phyloP scores from a whole-genome alignment of 2,113 vertebrate genomes.

The Sciurus niger region DNA sequence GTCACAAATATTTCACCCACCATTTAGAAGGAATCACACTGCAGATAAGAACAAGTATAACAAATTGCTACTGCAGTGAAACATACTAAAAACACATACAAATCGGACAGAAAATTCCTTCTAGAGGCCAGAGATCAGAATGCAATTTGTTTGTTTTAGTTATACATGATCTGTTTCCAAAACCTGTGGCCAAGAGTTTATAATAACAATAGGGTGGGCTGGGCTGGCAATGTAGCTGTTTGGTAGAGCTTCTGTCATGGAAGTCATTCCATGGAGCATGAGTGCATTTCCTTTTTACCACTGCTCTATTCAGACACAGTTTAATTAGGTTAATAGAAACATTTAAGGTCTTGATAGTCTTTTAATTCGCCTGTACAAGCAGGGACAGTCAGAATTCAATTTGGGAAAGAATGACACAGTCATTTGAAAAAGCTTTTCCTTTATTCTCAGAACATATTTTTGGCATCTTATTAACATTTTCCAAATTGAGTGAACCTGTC shows the following conservation, averaged over 20 bases:
- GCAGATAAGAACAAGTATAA: neutral
- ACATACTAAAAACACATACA: conserved; percentile 15
- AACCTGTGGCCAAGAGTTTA: neutral
- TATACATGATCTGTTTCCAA: conserved; percentile 7
- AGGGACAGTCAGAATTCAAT: conserved; percentile 73
- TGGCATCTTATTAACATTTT: conserved; percentile 77
- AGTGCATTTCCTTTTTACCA: conserved; percentile 50
- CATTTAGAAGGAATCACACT: conserved; percentile 33
- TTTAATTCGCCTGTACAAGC: conserved; percentile 77
- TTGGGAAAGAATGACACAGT: conserved; percentile 9
- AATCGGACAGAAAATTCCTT: neutral
- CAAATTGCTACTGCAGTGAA: conserved; percentile 49
- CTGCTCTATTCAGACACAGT: conserved; percentile 57
- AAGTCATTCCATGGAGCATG: conserved; percentile 12
- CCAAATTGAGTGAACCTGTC: conserved; percentile 83
- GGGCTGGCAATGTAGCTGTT: neutral
- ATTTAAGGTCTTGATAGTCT: conserved; percentile 71
- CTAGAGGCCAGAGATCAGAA: neutral
- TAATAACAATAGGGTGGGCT: neutral
- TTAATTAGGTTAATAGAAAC: conserved; percentile 79
- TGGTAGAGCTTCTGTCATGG: neutral
- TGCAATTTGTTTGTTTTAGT: neutral
- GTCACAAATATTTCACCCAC: conserved; percentile 28
- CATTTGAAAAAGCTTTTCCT: conserved; percentile 70
- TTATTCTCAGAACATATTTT: conserved; percentile 41